Percentiles rank a stretch among this genome's conserved stretches.
These are phyloP conservation scores for Poeciliopsis prolifica DNA, from an alignment of 2,113 vertebrate genomes.

Conservation along the genomic window DNA sequence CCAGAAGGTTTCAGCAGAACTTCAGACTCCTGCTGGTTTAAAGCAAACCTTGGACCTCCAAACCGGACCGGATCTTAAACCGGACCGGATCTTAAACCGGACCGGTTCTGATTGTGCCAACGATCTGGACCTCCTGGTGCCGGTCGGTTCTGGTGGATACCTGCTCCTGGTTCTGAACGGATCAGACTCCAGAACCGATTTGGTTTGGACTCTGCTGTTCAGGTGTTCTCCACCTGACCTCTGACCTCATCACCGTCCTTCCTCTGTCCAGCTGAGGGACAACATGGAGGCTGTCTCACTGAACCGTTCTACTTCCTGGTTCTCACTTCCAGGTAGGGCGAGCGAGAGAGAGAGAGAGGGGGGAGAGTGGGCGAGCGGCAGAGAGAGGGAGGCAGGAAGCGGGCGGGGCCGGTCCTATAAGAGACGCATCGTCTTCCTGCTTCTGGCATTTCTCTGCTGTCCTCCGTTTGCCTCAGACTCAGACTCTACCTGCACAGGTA, in stretches of 20 bases:
- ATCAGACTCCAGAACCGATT: too few relatives aligned
- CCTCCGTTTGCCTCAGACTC: not conserved
- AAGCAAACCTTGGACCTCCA: too few relatives aligned
- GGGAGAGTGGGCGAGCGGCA: slow-evolving; percentile 3
- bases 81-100: too few relatives aligned
- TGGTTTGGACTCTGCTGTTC: too few relatives aligned
- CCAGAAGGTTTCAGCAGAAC: too few relatives aligned
- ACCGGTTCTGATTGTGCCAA: too few relatives aligned
- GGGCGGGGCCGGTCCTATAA: slow-evolving; percentile 53
- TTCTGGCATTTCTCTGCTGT: slow-evolving; percentile 34
- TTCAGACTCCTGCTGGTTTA: too few relatives aligned
- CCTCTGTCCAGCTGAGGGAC: not conserved
- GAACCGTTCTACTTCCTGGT: slow-evolving; percentile 36
- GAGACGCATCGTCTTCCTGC: slow-evolving; percentile 44
- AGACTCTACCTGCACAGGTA: slow-evolving; percentile 58
- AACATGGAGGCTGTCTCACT: not conserved
- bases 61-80: too few relatives aligned
- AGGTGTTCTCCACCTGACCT: too few relatives aligned
- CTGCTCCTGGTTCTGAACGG: too few relatives aligned
- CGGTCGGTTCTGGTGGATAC: too few relatives aligned
- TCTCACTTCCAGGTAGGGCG: slow-evolving; percentile 34
- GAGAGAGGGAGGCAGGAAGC: slow-evolving; percentile 24
- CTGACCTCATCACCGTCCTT: not conserved
- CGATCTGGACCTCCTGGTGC: too few relatives aligned
- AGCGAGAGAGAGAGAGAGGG: not conserved